Conservation (phyloP, 2,797 vertebrate genomes). For the Bovichtus variegatus region DNA sequence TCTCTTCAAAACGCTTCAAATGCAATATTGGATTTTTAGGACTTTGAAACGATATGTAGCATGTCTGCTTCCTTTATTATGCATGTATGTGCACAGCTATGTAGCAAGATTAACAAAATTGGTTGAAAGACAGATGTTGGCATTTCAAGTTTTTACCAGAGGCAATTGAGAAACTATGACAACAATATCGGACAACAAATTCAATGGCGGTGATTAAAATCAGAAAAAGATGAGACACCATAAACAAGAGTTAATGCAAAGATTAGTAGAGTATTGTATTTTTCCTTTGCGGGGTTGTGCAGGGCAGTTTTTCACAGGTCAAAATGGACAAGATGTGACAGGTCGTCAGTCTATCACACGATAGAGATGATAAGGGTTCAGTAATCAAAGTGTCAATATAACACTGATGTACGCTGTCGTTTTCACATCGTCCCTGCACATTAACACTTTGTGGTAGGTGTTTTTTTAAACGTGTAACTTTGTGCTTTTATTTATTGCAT, state of each 20-base stretch:
- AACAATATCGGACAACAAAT: not conserved
- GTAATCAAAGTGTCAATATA: slow-evolving; percentile 5
- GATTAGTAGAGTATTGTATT: no score
- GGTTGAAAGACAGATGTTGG: no score
- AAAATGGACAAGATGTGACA: no score
- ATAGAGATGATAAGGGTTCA: not conserved
- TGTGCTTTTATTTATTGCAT: slow-evolving; percentile 29
- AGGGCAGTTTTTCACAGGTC: no score
- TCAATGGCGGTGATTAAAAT: not conserved
- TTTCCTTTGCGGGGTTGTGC: no score
- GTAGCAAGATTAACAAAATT: no score
- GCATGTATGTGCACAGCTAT: no score
- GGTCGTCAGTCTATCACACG: not conserved
- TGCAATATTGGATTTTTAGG: no score
- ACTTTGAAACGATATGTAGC: not conserved
- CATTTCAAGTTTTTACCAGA: no score
- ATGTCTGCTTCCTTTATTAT: not conserved
- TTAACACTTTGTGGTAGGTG: slow-evolving; percentile 4
- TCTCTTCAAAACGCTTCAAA: not conserved
- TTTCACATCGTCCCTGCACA: slow-evolving; percentile 12
- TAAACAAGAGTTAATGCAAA: not conserved
- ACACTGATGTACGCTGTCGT: not conserved
- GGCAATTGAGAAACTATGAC: no score
- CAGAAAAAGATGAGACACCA: not conserved
- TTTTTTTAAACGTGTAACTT: slow-evolving; percentile 6